A percentile compares a stretch with the other conserved stretches of the same genome.
Evolutionary conservation across 2,888 invertebrate species (phyloP).

Genomic region (Leptodirus hochenwartii): DNA sequence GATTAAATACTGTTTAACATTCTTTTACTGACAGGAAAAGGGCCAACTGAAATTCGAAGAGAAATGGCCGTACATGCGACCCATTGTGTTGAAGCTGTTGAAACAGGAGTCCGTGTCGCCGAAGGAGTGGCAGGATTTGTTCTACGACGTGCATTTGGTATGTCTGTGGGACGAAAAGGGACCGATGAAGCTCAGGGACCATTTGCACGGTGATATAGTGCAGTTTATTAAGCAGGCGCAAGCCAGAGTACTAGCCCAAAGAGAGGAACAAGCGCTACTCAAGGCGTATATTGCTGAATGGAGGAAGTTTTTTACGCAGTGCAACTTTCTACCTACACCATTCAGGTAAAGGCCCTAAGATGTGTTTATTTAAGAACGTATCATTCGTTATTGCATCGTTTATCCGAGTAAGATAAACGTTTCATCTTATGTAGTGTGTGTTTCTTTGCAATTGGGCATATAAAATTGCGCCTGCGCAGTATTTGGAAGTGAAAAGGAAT

Average conservation of each 20-base stretch:
- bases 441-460: too few species aligned
- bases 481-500: too few species aligned
- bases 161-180: conserved; percentile 97
- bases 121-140: conserved; percentile 94
- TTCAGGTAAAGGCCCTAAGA: conserved; percentile 95
- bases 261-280: conserved; percentile 86
- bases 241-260: conserved; percentile 70
- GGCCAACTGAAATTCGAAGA: conserved; percentile 80
- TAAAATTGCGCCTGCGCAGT: too few species aligned
- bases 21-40: conserved; percentile 37
- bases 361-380: too few species aligned
- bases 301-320: conserved; percentile 96
- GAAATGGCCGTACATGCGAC: conserved; percentile 92
- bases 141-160: conserved; percentile 88
- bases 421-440: too few species aligned
- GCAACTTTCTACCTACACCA: conserved; percentile 90
- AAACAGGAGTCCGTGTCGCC: conserved; percentile 88
- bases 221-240: conserved; percentile 91
- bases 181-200: conserved; percentile 70
- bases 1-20: conserved; percentile 1
- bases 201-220: conserved; percentile 80
- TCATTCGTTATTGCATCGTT: too few species aligned
- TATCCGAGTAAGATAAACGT: too few species aligned
- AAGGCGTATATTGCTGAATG: conserved; percentile 97
- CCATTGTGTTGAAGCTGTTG: conserved; percentile 81